Base-by-base conservation (phyloP, 1,140 invertebrate genomes). In the Ips typographus region DNA sequence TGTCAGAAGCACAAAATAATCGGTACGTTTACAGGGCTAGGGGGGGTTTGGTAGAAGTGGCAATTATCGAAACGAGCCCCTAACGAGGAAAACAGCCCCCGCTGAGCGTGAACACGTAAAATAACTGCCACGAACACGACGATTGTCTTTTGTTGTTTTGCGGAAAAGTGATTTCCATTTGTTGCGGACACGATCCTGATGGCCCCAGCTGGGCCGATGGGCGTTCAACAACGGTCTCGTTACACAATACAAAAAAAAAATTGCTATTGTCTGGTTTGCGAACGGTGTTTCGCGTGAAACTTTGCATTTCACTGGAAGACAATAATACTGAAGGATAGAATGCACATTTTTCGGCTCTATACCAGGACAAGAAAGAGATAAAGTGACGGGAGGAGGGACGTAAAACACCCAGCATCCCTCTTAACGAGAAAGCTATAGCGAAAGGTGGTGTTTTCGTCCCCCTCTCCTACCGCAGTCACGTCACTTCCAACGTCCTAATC, bases 141-240 rank as follows among this genome's bases (percentile, higher is more conserved):
- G 53, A 64, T 63, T 59, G 60, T 70, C 68, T 70, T 70, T 63
- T 63, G 59, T 70, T 57, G 22, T 22, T 22, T 22, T 22, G 60
- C 61, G 51, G 68, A 64, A 70, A 70, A 70, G 68, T 70, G 68
- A 70, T 70, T 70, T 64, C 52, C 68, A 70, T 70, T 70, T 58
- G 60, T 64, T 64, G 41, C 41, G 55, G 56, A 66, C 53, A 38
- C 51, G 40, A 42, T 56, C 41, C 55, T 59, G 53, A 57, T 59
- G 64, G 64, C 53, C 64, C 42, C 53, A 51, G 53, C 62, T 65
- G 62, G 56, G 62, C 51, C 40, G 47, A 63, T 63, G 47, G 61
- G 47, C 61, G 38, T 3, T 40, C 43, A 47, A 43, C 43, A 8
- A 61, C 37, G 37, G 22, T 22, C 22, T 22, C 0, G 22, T 22